These are phyloP conservation scores for Chrysochloris asiatica DNA, from an alignment of 2,113 vertebrate species.

Conservation along the genomic window DNA sequence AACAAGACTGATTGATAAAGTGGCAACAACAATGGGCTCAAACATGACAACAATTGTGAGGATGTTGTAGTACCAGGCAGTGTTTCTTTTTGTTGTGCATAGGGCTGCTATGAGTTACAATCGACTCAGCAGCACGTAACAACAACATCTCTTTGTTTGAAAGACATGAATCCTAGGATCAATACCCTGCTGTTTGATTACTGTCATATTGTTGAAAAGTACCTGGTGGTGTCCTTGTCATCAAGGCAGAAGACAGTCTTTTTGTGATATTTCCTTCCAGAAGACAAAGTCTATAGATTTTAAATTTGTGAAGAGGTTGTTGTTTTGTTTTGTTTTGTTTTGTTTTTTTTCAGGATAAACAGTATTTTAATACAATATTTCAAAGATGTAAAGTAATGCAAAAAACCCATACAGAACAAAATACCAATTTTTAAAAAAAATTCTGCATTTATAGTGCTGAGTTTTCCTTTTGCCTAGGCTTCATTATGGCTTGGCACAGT, in stretches of 20 bases:
- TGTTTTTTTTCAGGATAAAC: not conserved
- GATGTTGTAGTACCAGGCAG: too few relatives aligned
- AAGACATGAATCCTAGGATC: not conserved
- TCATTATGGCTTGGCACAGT: not conserved
- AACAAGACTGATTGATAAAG: too few relatives aligned
- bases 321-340: too few relatives aligned
- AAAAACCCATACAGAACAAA: not conserved
- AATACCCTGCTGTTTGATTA: not conserved
- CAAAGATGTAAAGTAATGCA: not conserved
- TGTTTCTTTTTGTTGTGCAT: too few relatives aligned
- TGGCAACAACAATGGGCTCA: too few relatives aligned
- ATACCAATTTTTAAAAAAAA: too few relatives aligned
- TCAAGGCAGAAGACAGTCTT: not conserved
- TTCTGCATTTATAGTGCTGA: too few relatives aligned
- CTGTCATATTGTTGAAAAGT: not conserved
- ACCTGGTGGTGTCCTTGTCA: not conserved
- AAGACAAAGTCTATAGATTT: not conserved
- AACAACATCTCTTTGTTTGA: too few relatives aligned
- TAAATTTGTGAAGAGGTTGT: too few relatives aligned
- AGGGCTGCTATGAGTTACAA: too few relatives aligned
- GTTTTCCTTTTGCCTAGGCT: not conserved
- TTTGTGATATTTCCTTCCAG: not conserved
- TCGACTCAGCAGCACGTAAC: too few relatives aligned
- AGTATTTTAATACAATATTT: not conserved
- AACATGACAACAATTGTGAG: too few relatives aligned